A percentile compares a stretch with the other conserved stretches of the same genome.
phyloP scores from a whole-genome alignment of 1,140 invertebrate species.

The Caerostris extrusa region DNA sequence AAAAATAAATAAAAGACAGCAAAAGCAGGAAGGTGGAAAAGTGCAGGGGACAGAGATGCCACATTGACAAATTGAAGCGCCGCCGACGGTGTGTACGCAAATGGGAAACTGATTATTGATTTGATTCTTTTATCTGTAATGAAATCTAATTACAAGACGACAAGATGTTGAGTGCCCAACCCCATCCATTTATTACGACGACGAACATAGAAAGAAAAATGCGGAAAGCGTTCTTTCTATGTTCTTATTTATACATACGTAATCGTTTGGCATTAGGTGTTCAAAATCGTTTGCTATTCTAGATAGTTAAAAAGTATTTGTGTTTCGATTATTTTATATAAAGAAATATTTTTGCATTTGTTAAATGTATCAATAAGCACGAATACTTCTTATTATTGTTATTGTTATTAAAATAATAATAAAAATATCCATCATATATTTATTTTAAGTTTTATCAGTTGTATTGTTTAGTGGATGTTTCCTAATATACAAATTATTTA shows the following conservation, averaged over 20 bases:
- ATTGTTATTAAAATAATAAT: too few species aligned
- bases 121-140: slow-evolving; percentile 39
- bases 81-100: not conserved
- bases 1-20: not conserved
- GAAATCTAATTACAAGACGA: slow-evolving; percentile 63
- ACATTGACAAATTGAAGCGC: slow-evolving; percentile 62
- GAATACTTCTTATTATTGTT: too few species aligned
- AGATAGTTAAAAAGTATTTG: not conserved
- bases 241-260: not conserved
- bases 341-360: too few species aligned
- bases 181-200: slow-evolving; percentile 44
- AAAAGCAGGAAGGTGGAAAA: not conserved
- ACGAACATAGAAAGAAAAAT: not conserved
- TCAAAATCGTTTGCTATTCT: not conserved
- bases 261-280: not conserved
- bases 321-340: too few species aligned
- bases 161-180: slow-evolving; percentile 41
- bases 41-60: slow-evolving; percentile 11
- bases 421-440: too few species aligned
- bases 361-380: too few species aligned
- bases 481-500: too few species aligned
- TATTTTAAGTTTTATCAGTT: too few species aligned
- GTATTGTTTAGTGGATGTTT: too few species aligned
- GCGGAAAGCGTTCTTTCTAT: not conserved
- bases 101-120: slow-evolving; percentile 50